These are phyloP conservation scores for Fregetta grallaria DNA, from an alignment of 2,113 vertebrate genomes.

Conservation along the genomic window DNA sequence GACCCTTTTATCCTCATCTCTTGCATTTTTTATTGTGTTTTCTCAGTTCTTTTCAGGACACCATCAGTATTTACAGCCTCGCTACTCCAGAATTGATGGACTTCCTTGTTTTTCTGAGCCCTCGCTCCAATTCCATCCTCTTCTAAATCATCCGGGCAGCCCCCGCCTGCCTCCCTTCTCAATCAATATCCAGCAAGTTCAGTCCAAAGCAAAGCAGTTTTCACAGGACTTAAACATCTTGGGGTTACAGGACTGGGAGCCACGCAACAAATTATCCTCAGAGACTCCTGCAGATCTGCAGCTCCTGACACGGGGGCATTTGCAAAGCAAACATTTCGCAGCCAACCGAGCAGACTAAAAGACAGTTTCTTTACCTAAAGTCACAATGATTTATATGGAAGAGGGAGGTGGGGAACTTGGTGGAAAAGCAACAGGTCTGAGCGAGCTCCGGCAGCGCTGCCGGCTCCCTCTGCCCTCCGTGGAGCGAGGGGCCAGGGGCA, in stretches of 20 bases:
- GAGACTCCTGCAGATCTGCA: neutral
- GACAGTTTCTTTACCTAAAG: neutral
- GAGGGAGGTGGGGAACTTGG: fast-evolving
- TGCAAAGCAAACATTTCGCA: slow-evolving; percentile 17
- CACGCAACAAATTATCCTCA: neutral
- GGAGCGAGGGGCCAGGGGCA: neutral
- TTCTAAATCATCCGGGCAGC: neutral
- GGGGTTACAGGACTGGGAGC: neutral
- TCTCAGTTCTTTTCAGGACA: slow-evolving; percentile 56
- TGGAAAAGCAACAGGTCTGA: neutral
- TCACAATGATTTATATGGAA: neutral
- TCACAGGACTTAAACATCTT: neutral
- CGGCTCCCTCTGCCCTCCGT: neutral
- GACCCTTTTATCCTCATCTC: slow-evolving; percentile 29
- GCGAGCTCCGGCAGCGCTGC: neutral
- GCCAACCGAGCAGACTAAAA: neutral
- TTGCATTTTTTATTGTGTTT: slow-evolving; percentile 45
- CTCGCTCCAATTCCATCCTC: neutral
- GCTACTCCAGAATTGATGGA: neutral
- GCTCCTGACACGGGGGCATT: neutral
- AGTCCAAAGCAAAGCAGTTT: neutral
- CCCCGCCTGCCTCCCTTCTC: neutral
- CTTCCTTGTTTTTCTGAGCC: neutral
- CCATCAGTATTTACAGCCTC: slow-evolving; percentile 35
- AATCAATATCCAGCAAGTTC: neutral